Conservation (phyloP, 2,888 invertebrate species). For the Silvanus unidentatus region DNA sequence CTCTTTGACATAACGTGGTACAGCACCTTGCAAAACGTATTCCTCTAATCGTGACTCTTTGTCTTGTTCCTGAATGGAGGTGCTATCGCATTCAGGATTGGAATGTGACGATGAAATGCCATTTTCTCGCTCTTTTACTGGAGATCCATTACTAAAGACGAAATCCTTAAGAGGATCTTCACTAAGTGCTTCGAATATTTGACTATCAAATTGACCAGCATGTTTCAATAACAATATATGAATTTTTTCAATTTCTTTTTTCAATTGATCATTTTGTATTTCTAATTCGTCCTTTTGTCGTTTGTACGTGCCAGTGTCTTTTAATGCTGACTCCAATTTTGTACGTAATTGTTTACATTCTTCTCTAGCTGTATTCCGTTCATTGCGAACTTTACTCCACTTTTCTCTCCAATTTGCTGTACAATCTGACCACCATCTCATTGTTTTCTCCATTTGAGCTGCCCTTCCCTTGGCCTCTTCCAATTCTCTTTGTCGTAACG, state of each 20-base stretch:
- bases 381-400: slow-evolving; percentile 91
- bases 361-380: slow-evolving; percentile 87
- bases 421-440: slow-evolving; percentile 99
- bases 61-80: slow-evolving; percentile 34
- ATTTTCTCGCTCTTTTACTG: slow-evolving; percentile 31
- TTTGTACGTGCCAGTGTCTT: slow-evolving; percentile 68
- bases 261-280: slow-evolving; percentile 67
- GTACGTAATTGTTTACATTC: slow-evolving; percentile 77
- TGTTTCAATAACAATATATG: slow-evolving; percentile 61
- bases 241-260: slow-evolving; percentile 76
- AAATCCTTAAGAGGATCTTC: slow-evolving; percentile 47
- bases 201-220: slow-evolving; percentile 62
- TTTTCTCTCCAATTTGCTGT: slow-evolving; percentile 95
- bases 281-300: slow-evolving; percentile 75
- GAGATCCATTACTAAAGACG: slow-evolving; percentile 33
- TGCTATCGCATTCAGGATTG: slow-evolving; percentile 41
- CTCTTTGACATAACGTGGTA: slow-evolving; percentile 51
- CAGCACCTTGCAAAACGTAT: slow-evolving; percentile 59
- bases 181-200: slow-evolving; percentile 48
- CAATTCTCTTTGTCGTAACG: slow-evolving; percentile 69
- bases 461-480: slow-evolving; percentile 92
- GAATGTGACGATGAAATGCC: slow-evolving; percentile 34
- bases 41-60: slow-evolving; percentile 49
- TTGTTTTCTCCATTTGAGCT: slow-evolving; percentile 98
- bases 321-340: slow-evolving; percentile 71